Conservation (phyloP, 2,797 vertebrate genomes). For the Melanotaenia parkinsoni region DNA sequence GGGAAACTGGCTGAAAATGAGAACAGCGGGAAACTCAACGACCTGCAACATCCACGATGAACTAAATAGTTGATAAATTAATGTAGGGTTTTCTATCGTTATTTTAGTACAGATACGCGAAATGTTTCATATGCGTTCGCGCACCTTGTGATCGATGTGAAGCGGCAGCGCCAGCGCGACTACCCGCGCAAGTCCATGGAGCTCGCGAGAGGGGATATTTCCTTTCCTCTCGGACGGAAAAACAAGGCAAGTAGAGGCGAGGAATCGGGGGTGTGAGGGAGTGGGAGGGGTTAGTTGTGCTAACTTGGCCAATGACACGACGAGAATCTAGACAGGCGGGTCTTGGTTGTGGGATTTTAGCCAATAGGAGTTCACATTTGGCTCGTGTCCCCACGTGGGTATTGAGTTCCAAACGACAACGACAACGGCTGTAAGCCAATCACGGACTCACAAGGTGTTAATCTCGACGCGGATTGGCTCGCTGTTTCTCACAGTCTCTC, state of each 20-base stretch:
- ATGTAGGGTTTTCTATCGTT: constrained; percentile 59
- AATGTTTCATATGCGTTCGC: constrained; percentile 74
- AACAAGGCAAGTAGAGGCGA: constrained; percentile 64
- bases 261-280: neutral
- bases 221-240: constrained; percentile 79
- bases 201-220: constrained; percentile 76
- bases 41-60: constrained; percentile 38
- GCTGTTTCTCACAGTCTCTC: constrained; percentile 71
- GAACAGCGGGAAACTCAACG: constrained; percentile 8
- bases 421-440: constrained; percentile 72
- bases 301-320: constrained; percentile 64
- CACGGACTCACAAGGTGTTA: constrained; percentile 71
- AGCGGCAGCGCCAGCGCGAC: constrained; percentile 64
- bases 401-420: constrained; percentile 62
- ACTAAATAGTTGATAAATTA: constrained; percentile 74
- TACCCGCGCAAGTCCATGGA: constrained; percentile 67
- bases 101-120: constrained; percentile 60
- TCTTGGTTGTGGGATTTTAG: neutral
- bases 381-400: constrained; percentile 81
- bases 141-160: constrained; percentile 73
- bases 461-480: constrained; percentile 81
- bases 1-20: constrained; percentile 46
- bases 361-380: constrained; percentile 55
- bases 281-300: constrained; percentile 1
- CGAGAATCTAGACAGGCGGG: constrained; percentile 34